Evolutionary conservation across 2,113 vertebrate genomes (phyloP).

Genomic region (Nothocercus nigrocapillus): DNA sequence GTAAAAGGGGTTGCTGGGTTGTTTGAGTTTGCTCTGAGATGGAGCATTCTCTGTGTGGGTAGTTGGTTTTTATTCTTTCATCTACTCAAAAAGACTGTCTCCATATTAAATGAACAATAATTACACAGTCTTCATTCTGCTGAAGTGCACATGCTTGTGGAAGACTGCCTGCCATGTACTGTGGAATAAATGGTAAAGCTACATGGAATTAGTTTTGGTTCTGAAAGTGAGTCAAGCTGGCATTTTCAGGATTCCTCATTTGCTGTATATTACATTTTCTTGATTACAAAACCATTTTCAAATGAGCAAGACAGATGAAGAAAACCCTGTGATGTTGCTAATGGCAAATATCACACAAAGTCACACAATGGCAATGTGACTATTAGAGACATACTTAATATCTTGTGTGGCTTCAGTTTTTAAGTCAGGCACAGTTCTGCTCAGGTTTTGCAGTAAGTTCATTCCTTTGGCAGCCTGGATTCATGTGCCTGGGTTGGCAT

Average conservation of each 20-base stretch:
- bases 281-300: background rate
- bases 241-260: background rate
- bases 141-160: rapidly evolving
- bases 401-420: background rate
- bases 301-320: background rate
- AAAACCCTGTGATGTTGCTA: rapidly evolving
- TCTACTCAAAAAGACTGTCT: background rate
- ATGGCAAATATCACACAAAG: background rate
- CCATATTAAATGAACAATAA: background rate
- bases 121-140: background rate
- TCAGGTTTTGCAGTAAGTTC: background rate
- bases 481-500: background rate
- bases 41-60: background rate
- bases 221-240: background rate
- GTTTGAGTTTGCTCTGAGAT: background rate
- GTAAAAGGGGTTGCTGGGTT: background rate
- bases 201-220: background rate
- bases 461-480: background rate
- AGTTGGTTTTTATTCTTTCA: background rate
- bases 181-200: background rate
- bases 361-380: background rate
- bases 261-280: background rate
- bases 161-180: background rate
- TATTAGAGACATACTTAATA: background rate
- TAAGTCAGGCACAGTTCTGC: background rate